Evolutionary conservation across 2,113 vertebrate genomes (phyloP), one percentile per base, ranked within the genome.

Genomic region (Cryptomyrus ogoouensis): DNA sequence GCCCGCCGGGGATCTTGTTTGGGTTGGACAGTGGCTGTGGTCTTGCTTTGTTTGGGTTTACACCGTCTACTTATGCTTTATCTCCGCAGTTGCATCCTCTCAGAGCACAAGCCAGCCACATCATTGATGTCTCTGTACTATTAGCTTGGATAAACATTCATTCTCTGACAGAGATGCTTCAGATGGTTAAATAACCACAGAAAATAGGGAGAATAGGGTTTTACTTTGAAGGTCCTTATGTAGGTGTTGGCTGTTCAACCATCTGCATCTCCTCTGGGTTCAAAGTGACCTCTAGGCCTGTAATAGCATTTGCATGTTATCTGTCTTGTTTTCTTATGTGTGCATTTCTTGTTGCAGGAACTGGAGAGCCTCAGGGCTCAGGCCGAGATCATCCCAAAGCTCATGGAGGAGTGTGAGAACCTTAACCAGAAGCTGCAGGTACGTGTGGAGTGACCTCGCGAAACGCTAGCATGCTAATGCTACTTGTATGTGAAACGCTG

Each of bases 301-400:
- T 66, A 27, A 62, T 62, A 62, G 58, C 24, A 62, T n/a, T 62
- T 27, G n/a, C 58, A 70, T 27, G 10, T 31, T 35, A 49, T 53
- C 21, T 9, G n/a, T n/a, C 15, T 47, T 85, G 7, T 80, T 19
- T 35, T 77, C 35, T 77, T 15, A 77, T 13, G 46, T 3, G 49
- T 80, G 24, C 50, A 49, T 89, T 80, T 2, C 89, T 80, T 91
- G 24, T 90, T 91, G 56, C 92, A 98, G 98, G 98, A 99, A 93
- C 92, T 99, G 94, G 97, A 97, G 92, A 97, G 98, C 90, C 96
- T 99, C 91, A 97, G 97, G 92, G 98, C 97, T 93, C 98, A 99
- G 91, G 97, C 98, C 42, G 97, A 99, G 96, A 96, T 98, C 92
- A 97, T 99, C 94, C 98, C 98, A 70, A 97, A 98, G 94, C 96